phyloP scores from a whole-genome alignment of 2,797 vertebrate genomes.

The Gadopsis bispinosus region DNA sequence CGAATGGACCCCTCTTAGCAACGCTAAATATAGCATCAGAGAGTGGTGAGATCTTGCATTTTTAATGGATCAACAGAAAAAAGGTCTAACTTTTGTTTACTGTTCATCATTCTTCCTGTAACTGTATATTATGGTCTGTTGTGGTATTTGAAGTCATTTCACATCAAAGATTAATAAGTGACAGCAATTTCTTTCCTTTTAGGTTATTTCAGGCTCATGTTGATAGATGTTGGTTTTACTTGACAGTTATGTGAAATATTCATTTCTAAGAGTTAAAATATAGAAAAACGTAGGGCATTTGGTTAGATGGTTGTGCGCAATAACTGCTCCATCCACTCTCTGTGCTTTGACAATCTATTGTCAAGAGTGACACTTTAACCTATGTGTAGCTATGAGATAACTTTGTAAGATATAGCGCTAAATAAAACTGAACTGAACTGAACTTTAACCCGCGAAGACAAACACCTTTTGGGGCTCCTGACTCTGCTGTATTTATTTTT shows the following conservation, averaged over 20 bases:
- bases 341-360: neutral
- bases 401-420: too few relatives aligned
- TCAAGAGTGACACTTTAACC: constrained; percentile 1
- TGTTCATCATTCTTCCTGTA: neutral
- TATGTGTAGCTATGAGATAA: too few relatives aligned
- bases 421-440: too few relatives aligned
- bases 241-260: constrained; percentile 23
- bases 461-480: too few relatives aligned
- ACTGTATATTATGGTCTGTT: constrained; percentile 5
- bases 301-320: neutral
- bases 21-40: constrained; percentile 67
- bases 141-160: constrained; percentile 37
- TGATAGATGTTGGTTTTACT: constrained; percentile 17
- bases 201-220: constrained; percentile 18
- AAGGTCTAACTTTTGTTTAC: neutral
- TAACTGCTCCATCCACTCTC: neutral
- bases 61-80: constrained; percentile 43
- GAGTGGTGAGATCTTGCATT: constrained; percentile 36
- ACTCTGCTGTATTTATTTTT: too few relatives aligned
- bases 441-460: too few relatives aligned
- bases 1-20: constrained; percentile 44
- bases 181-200: neutral
- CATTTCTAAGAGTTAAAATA: neutral
- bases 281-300: constrained; percentile 4
- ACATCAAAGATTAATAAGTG: constrained; percentile 27